These are phyloP conservation scores for Conchocele bisecta DNA, from an alignment of 2,888 invertebrate genomes.

Conservation along the genomic window DNA sequence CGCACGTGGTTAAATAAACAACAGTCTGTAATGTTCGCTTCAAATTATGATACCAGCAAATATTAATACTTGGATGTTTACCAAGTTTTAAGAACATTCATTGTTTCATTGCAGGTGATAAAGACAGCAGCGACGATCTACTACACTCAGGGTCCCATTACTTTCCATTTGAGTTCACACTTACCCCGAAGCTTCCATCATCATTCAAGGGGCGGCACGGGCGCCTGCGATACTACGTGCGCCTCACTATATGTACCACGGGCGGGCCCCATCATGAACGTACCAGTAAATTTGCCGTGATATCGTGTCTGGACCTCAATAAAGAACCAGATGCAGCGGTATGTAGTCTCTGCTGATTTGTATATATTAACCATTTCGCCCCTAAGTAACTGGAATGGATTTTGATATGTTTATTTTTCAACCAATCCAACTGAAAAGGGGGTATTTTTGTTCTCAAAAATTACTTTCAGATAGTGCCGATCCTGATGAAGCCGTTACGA, in stretches of 20 bases:
- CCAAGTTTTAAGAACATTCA: too few relatives aligned
- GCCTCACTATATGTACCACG: constrained; percentile 75
- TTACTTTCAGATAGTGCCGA: too few relatives aligned
- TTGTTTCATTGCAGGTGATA: constrained; percentile 77
- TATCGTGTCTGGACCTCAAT: constrained; percentile 74
- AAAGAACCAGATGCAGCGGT: constrained; percentile 77
- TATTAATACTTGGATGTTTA: too few relatives aligned
- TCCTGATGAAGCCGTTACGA: too few relatives aligned
- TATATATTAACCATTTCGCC: too few relatives aligned
- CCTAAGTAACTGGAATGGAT: too few relatives aligned
- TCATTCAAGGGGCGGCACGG: constrained; percentile 79
- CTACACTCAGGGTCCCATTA: constrained; percentile 78
- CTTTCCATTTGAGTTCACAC: constrained; percentile 78
- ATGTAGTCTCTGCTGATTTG: constrained; percentile 40
- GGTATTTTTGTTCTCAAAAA: too few relatives aligned
- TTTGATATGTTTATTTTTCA: too few relatives aligned
- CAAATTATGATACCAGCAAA: too few relatives aligned
- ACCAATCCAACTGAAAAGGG: too few relatives aligned
- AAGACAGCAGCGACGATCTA: constrained; percentile 73
- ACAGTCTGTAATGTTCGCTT: too few relatives aligned
- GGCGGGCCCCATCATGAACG: constrained; percentile 76
- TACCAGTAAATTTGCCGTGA: constrained; percentile 78
- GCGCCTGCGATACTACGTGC: constrained; percentile 74
- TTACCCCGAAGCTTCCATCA: constrained; percentile 73
- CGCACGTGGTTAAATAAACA: too few relatives aligned